These are phyloP conservation scores for Potorous gilbertii DNA, from an alignment of 2,797 vertebrate genomes.

Conservation along the genomic window DNA sequence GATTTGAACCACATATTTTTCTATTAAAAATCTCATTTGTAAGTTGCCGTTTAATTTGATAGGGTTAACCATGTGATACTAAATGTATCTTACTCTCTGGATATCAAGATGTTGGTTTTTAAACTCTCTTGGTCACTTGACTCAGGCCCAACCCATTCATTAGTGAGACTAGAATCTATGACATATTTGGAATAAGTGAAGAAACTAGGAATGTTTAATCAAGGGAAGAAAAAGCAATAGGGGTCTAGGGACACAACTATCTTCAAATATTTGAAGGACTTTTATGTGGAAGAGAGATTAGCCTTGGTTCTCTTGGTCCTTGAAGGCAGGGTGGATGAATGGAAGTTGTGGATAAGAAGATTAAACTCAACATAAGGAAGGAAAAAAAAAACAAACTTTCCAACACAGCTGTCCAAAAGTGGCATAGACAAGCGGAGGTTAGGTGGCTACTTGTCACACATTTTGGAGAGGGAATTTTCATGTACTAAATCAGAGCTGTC, in stretches of 20 bases:
- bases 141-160: background rate
- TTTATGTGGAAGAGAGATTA: background rate
- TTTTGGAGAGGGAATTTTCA: background rate
- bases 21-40: background rate
- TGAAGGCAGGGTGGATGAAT: background rate
- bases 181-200: background rate
- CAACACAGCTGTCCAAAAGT: background rate
- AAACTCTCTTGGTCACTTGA: background rate
- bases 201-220: background rate
- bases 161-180: background rate
- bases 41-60: background rate
- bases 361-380: background rate
- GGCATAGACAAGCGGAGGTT: background rate
- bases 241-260: background rate
- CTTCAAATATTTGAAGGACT: background rate
- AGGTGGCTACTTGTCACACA: background rate
- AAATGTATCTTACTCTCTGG: background rate
- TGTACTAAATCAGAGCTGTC: background rate
- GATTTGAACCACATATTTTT: constrained; percentile 49
- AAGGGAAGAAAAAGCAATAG: background rate
- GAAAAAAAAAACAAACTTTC: background rate
- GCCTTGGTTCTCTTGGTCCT: background rate
- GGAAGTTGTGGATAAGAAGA: background rate
- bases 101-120: background rate
- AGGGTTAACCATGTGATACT: background rate